These are phyloP conservation scores for Acanthosepion lycidas DNA, from an alignment of 2,888 invertebrate species.

Conservation along the genomic window DNA sequence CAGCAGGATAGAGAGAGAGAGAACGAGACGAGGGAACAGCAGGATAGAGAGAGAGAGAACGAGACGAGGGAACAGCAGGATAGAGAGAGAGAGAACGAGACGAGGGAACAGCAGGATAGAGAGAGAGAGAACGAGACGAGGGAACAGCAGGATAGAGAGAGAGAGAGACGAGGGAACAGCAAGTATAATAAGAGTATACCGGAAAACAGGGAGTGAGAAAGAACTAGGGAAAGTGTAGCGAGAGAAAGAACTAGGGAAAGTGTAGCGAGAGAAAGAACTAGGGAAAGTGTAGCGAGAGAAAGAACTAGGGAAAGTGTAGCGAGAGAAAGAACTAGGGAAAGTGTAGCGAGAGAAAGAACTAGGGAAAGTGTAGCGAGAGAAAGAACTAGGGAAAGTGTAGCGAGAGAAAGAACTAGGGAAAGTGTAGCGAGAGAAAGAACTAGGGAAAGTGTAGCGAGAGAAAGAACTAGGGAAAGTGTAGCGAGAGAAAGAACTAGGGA, in stretches of 20 bases:
- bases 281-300: too few species aligned
- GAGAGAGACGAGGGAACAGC: not conserved
- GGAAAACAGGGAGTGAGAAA: not conserved
- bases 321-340: not conserved
- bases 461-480: not conserved
- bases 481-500: not conserved
- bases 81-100: not conserved
- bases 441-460: too few species aligned
- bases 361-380: too few species aligned
- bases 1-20: not conserved
- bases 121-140: not conserved
- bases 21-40: not conserved
- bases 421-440: too few species aligned
- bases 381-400: too few species aligned
- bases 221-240: not conserved
- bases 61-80: not conserved
- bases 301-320: not conserved
- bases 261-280: not conserved
- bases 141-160: not conserved
- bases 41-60: accelerated
- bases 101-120: not conserved
- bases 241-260: not conserved
- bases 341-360: not conserved
- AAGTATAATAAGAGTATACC: too few species aligned
- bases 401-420: too few species aligned